phyloP scores from a whole-genome alignment of 2,888 invertebrate genomes.

The Bellardia pandia region DNA sequence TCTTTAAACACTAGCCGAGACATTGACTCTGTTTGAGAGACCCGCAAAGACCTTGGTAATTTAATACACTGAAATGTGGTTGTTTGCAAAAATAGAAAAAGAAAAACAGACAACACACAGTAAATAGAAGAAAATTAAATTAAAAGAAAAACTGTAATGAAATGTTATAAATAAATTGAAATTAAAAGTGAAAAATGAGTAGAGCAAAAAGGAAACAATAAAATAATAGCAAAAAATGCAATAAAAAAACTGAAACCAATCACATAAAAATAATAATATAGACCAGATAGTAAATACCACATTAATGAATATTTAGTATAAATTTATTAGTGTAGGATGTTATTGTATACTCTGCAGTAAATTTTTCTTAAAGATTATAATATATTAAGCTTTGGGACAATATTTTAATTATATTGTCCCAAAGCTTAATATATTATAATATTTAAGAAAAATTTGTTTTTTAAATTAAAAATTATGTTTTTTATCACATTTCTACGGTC shows the following conservation, averaged over 20 bases:
- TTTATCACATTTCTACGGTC: too few relatives aligned
- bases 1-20: conserved; percentile 44
- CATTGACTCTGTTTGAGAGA: conserved; percentile 62
- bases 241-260: conserved; percentile 33
- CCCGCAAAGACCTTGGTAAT: conserved; percentile 71
- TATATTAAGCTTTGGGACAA: too few relatives aligned
- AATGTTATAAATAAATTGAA: conserved; percentile 65
- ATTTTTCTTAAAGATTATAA: too few relatives aligned
- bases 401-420: too few relatives aligned
- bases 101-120: background rate
- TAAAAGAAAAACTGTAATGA: conserved; percentile 44
- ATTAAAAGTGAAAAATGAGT: conserved; percentile 71
- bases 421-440: too few relatives aligned
- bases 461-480: too few relatives aligned
- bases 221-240: background rate
- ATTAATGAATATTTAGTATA: background rate
- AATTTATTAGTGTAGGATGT: too few relatives aligned
- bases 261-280: conserved; percentile 18
- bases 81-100: conserved; percentile 17
- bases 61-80: conserved; percentile 61
- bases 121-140: background rate
- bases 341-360: background rate
- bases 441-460: too few relatives aligned
- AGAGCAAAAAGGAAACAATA: conserved; percentile 36
- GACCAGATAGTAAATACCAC: background rate